phyloP scores from a whole-genome alignment of 2,888 invertebrate genomes.

The Cantharis flavilabris region DNA sequence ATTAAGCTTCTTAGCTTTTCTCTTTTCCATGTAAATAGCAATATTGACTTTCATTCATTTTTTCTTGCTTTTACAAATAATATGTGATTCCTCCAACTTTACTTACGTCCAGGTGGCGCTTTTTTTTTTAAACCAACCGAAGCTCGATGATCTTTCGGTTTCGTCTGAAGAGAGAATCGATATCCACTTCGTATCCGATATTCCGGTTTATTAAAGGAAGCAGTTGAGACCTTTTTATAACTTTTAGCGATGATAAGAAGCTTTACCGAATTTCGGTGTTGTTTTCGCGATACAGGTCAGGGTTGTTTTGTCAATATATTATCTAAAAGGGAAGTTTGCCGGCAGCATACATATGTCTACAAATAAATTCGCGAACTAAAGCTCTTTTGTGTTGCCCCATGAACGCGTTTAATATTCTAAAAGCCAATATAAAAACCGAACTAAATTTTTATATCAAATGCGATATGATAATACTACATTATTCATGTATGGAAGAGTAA shows the following conservation, averaged over 20 bases:
- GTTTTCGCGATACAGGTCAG: constrained; percentile 19
- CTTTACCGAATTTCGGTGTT: neutral
- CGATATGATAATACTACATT: constrained; percentile 30
- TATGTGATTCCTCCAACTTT: no score
- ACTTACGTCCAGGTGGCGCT: neutral
- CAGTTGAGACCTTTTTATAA: neutral
- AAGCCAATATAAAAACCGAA: constrained; percentile 26
- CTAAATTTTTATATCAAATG: constrained; percentile 26
- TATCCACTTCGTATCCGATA: neutral
- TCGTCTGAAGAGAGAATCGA: neutral
- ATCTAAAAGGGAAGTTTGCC: constrained; percentile 15
- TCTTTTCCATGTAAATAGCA: constrained; percentile 6
- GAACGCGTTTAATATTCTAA: constrained; percentile 34
- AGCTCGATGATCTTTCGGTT: neutral
- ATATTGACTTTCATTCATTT: neutral
- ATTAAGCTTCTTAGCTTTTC: constrained; percentile 38
- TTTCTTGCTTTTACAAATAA: neutral
- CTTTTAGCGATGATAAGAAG: neutral
- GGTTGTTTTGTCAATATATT: constrained; percentile 27
- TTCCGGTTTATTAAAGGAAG: neutral
- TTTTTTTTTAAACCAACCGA: neutral
- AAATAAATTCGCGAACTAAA: constrained; percentile 17
- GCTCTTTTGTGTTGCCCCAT: constrained; percentile 23
- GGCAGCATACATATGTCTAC: constrained; percentile 22
- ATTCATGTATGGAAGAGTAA: constrained; percentile 31